A percentile compares a stretch with the other conserved stretches of the same genome.
Evolutionary conservation across 2,888 invertebrate species (phyloP).

Genomic region (Unio pictorum): DNA sequence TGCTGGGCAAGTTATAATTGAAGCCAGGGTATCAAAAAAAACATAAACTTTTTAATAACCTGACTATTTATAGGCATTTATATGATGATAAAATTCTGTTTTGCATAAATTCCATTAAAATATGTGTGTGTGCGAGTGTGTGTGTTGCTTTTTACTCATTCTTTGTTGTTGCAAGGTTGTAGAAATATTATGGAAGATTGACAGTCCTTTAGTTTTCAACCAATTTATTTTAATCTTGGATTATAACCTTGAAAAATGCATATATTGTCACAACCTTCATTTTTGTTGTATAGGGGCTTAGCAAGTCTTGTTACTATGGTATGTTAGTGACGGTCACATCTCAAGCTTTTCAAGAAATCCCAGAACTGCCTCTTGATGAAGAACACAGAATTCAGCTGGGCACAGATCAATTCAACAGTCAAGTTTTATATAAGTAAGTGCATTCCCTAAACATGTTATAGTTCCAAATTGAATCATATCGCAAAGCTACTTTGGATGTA

Average conservation of each 20-base stretch:
- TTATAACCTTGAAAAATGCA: neutral
- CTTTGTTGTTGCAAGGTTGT: too few species aligned
- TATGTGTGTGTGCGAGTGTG: too few species aligned
- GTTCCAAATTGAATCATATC: too few species aligned
- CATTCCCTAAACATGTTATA: neutral
- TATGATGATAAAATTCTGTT: too few species aligned
- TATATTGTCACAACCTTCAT: neutral
- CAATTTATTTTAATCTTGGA: neutral
- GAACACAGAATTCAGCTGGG: slow-evolving; percentile 16
- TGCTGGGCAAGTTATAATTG: too few species aligned
- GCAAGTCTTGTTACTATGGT: slow-evolving; percentile 40
- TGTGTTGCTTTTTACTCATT: too few species aligned
- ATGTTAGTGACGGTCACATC: slow-evolving; percentile 39
- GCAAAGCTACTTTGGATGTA: too few species aligned
- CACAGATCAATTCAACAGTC: slow-evolving; percentile 2
- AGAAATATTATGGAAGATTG: too few species aligned
- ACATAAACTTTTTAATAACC: too few species aligned
- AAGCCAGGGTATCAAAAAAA: too few species aligned
- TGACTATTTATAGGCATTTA: too few species aligned
- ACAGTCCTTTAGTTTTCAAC: neutral
- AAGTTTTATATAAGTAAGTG: slow-evolving; percentile 27
- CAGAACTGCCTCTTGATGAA: slow-evolving; percentile 23
- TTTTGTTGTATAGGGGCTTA: slow-evolving; percentile 32
- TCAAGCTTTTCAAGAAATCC: slow-evolving; percentile 30
- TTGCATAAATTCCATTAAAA: too few species aligned